Conservation (phyloP, 2,113 vertebrate genomes). For the Triplophysa rosa region DNA sequence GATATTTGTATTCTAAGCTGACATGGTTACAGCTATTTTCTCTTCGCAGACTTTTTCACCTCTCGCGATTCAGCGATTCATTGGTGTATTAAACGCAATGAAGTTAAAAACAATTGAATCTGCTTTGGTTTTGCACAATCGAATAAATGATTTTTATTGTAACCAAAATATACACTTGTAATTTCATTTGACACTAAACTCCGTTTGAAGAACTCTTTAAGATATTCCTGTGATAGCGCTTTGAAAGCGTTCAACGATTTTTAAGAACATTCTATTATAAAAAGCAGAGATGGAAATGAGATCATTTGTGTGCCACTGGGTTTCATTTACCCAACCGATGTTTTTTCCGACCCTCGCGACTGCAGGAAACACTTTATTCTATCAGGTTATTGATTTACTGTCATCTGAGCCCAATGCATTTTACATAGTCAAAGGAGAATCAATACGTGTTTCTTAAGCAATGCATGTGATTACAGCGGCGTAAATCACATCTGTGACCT, state of each 20-base stretch:
- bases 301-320: not conserved
- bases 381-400: not conserved
- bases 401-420: not conserved
- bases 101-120: not conserved
- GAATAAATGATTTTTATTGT: not conserved
- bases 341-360: not conserved
- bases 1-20: constrained; percentile 6
- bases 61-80: not conserved
- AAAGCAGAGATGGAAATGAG: constrained; percentile 6
- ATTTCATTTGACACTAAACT: not conserved
- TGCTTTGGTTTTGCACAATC: not conserved
- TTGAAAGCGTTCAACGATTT: not conserved
- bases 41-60: not conserved
- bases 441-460: not conserved
- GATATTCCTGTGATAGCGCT: not conserved
- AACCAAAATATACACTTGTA: not conserved
- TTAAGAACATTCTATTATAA: not conserved
- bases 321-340: not conserved
- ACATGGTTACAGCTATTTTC: not conserved
- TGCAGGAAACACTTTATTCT: not conserved
- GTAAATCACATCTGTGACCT: not conserved
- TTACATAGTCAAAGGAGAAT: constrained; percentile 4
- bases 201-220: not conserved
- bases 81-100: not conserved
- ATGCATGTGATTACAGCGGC: not conserved